Evolutionary conservation across 30 jellyfish, hydroid and myxozoan genomes (phyloP).

Genomic region (Phacellophora camtschatica): DNA sequence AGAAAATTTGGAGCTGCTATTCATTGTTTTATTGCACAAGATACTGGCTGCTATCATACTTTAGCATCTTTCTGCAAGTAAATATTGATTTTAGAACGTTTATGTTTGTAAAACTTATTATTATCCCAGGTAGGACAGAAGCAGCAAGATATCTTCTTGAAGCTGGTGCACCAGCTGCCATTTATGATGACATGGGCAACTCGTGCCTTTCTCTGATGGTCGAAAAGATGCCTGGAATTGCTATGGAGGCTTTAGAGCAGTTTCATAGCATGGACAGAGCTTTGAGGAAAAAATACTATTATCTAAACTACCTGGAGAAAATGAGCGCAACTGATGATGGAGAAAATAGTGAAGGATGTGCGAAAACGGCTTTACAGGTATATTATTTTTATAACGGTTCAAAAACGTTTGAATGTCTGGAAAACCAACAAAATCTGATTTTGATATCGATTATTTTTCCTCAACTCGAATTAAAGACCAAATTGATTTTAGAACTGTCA

Average conservation of each 20-base stretch:
- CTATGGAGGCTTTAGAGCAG: constrained; percentile 90
- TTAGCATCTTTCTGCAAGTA: background rate
- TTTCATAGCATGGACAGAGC: constrained; percentile 90
- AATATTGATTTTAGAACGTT: background rate
- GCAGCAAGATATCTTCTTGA: constrained; percentile 84
- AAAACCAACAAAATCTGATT: no score
- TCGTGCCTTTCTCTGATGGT: constrained; percentile 90
- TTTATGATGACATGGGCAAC: constrained; percentile 88
- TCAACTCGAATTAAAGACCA: no score
- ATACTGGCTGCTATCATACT: background rate
- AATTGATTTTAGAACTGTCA: no score
- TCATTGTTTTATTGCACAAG: no score
- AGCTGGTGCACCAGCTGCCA: constrained; percentile 97
- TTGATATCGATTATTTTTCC: no score
- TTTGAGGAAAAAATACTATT: constrained; percentile 72
- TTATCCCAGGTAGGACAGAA: constrained; percentile 75
- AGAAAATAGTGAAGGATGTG: constrained; percentile 53
- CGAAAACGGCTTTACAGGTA: constrained; percentile 86
- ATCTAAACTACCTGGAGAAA: constrained; percentile 72
- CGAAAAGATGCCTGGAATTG: constrained; percentile 90
- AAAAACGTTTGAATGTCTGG: no score
- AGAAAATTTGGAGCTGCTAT: no score
- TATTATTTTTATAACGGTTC: no score
- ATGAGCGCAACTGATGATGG: constrained; percentile 93
- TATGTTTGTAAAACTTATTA: background rate